Conservation (phyloP, 2,888 invertebrate species). For the Hymenopus coronatus region DNA sequence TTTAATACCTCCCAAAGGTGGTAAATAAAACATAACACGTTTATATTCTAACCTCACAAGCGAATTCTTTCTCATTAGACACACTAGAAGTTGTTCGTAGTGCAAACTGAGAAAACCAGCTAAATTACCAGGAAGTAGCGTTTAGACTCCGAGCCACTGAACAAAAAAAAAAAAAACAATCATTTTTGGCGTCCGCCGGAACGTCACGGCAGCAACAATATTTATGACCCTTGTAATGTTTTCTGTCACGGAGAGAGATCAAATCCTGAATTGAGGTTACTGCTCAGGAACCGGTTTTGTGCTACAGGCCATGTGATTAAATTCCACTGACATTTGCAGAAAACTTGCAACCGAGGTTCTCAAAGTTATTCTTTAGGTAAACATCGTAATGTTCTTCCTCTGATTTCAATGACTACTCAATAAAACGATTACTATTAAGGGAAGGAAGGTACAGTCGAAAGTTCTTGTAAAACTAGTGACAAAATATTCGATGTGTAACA, state of each 20-base stretch:
- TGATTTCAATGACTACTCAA: background rate
- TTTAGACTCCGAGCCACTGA: background rate
- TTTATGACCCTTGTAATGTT: background rate
- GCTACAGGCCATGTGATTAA: background rate
- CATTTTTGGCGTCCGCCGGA: background rate
- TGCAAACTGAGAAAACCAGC: background rate
- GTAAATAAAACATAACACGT: background rate
- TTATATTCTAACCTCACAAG: background rate
- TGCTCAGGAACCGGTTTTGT: background rate
- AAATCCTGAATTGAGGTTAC: background rate
- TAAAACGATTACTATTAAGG: too few relatives aligned
- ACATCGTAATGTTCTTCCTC: background rate
- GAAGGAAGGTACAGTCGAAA: too few relatives aligned
- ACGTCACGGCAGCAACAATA: background rate
- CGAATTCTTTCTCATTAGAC: background rate
- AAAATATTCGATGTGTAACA: too few relatives aligned
- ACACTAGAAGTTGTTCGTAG: background rate
- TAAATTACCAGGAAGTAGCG: background rate
- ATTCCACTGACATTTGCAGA: background rate
- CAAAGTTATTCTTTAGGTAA: background rate
- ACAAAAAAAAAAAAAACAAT: background rate
- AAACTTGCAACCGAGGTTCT: background rate
- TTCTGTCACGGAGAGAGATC: background rate
- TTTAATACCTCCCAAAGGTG: too few relatives aligned
- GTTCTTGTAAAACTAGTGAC: too few relatives aligned